A percentile compares a stretch with the other conserved stretches of the same genome.
Evolutionary conservation across 2,888 invertebrate species (phyloP).

Genomic region (Sinotaia quadrata): DNA sequence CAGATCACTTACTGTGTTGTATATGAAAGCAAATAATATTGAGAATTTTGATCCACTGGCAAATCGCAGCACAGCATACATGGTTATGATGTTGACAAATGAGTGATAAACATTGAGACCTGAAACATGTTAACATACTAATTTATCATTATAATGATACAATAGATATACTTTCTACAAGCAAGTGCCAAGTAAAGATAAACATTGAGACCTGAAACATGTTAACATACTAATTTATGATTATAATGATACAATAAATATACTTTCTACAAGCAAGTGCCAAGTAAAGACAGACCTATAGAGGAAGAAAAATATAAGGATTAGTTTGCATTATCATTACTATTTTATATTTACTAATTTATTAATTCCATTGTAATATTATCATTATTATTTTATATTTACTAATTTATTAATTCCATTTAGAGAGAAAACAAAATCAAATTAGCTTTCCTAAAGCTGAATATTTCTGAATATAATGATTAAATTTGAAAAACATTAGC

Average conservation of each 20-base stretch:
- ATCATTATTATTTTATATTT: no score
- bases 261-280: neutral
- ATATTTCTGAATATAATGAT: no score
- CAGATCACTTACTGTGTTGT: slow-evolving; percentile 80
- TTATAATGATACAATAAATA: neutral
- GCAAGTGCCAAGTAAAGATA: neutral
- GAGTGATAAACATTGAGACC: slow-evolving; percentile 83
- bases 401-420: no score
- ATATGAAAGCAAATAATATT: slow-evolving; percentile 82
- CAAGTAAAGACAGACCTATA: no score
- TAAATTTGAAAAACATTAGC: no score
- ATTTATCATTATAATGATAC: neutral
- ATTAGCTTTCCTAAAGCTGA: no score
- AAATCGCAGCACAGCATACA: slow-evolving; percentile 80
- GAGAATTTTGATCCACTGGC: slow-evolving; percentile 80
- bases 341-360: no score
- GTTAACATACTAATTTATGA: neutral
- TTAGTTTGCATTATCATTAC: no score
- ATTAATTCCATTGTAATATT: no score
- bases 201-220: no score
- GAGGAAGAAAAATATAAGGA: no score
- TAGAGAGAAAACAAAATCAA: no score
- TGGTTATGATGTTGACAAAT: slow-evolving; percentile 80
- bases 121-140: slow-evolving; percentile 61
- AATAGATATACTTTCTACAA: neutral